phyloP scores from a whole-genome alignment of 2,113 vertebrate genomes.

The Eptesicus fuscus region DNA sequence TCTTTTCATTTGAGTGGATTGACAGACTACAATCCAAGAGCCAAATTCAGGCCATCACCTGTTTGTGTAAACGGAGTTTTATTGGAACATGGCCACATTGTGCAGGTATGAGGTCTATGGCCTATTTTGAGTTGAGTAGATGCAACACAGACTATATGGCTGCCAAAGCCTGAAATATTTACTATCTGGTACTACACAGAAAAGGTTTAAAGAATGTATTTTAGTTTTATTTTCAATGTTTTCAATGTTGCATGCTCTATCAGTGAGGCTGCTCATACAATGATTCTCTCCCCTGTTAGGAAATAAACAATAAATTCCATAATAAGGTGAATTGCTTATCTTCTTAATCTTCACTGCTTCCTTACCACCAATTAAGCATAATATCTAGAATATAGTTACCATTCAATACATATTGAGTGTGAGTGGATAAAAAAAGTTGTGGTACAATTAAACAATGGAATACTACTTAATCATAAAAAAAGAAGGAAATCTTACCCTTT shows the following conservation, averaged over 20 bases:
- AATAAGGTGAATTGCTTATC: not conserved
- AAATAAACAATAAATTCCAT: not conserved
- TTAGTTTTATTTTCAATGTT: too few relatives aligned
- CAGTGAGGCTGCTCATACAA: not conserved
- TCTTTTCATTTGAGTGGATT: not conserved
- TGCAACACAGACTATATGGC: accelerated
- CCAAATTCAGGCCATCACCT: not conserved
- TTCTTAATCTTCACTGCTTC: not conserved
- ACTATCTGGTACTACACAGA: not conserved
- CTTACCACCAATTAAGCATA: not conserved
- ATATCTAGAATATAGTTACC: not conserved
- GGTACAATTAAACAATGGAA: not conserved
- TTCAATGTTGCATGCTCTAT: not conserved
- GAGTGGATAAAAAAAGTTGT: not conserved
- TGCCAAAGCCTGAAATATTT: not conserved
- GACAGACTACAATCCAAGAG: not conserved
- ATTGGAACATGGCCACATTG: not conserved
- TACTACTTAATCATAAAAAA: not conserved
- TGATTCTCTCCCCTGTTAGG: not conserved
- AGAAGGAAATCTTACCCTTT: not conserved
- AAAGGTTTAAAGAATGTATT: not conserved
- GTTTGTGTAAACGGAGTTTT: not conserved
- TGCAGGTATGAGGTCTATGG: too few relatives aligned
- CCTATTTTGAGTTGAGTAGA: accelerated
- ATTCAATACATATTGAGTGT: not conserved